A percentile compares a stretch with the other conserved stretches of the same genome.
Conservation (phyloP, 2,797 vertebrate genomes). For the Phoxinus dragarum region DNA sequence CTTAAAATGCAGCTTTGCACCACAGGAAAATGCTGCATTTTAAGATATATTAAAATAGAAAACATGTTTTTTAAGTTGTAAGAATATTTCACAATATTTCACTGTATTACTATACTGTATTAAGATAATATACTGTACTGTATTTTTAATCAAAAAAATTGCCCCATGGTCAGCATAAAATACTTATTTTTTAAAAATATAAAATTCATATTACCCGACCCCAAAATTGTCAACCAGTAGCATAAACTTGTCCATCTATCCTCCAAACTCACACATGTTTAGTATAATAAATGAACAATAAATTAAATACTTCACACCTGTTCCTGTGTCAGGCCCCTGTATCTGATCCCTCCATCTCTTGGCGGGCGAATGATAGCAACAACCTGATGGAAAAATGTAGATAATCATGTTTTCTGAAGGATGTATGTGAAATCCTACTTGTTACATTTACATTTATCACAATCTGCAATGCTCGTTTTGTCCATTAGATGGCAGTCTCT, state of each 20-base stretch:
- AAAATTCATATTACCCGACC: not conserved
- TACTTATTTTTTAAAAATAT: not conserved
- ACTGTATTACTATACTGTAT: not conserved
- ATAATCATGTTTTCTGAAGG: not conserved
- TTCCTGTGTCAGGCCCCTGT: slow-evolving; percentile 87
- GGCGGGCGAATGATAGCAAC: slow-evolving; percentile 87
- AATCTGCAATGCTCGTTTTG: not conserved
- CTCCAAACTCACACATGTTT: not conserved
- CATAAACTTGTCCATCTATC: not conserved
- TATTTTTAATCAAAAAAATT: not conserved
- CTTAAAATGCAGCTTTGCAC: not conserved
- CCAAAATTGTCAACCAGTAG: not conserved
- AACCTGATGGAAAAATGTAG: slow-evolving; percentile 72
- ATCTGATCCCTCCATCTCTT: slow-evolving; percentile 88
- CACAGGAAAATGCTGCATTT: not conserved
- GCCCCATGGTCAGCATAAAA: not conserved
- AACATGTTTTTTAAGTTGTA: too few species aligned
- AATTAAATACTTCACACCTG: slow-evolving; percentile 64
- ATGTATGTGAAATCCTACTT: not conserved
- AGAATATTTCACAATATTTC: not conserved
- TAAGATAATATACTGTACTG: too few species aligned
- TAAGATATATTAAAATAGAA: not conserved
- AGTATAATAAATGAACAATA: not conserved
- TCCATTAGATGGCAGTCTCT: slow-evolving; percentile 44
- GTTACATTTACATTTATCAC: not conserved